Evolutionary conservation across 2,113 vertebrate genomes (phyloP).

Genomic region (Terrapene triunguis): DNA sequence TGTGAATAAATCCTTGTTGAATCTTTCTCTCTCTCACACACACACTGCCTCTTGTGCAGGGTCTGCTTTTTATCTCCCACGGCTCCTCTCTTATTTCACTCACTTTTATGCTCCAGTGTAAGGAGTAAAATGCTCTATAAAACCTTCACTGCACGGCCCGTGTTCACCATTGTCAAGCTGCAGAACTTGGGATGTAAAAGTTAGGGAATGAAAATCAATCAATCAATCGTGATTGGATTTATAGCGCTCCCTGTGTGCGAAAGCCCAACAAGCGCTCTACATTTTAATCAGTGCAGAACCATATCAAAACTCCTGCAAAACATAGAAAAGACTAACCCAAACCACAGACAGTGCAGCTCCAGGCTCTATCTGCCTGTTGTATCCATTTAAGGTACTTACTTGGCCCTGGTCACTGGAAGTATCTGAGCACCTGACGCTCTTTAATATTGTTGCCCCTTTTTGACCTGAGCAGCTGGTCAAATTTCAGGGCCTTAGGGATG

Average conservation of each 20-base stretch:
- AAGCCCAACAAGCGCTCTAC: neutral
- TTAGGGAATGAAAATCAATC: neutral
- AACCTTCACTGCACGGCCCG: neutral
- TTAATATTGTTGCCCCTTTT: neutral
- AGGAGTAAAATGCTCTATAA: slow-evolving; percentile 4
- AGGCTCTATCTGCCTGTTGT: neutral
- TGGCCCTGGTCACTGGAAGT: neutral
- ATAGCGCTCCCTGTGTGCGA: neutral
- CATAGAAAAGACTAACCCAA: too few relatives aligned
- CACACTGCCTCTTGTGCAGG: accelerated
- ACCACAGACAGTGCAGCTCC: too few relatives aligned
- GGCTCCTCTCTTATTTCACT: neutral
- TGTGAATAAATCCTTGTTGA: neutral
- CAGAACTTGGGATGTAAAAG: neutral
- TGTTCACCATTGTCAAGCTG: accelerated
- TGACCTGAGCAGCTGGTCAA: neutral
- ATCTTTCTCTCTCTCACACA: accelerated
- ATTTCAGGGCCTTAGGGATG: neutral
- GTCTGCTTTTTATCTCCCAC: neutral
- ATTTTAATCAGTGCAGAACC: neutral
- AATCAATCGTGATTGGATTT: neutral
- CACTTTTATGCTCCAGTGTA: neutral
- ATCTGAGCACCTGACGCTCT: neutral
- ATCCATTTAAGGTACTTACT: neutral
- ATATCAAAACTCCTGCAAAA: too few relatives aligned